phyloP scores from a whole-genome alignment of 1,140 invertebrate species.

The Telenomus remus region DNA sequence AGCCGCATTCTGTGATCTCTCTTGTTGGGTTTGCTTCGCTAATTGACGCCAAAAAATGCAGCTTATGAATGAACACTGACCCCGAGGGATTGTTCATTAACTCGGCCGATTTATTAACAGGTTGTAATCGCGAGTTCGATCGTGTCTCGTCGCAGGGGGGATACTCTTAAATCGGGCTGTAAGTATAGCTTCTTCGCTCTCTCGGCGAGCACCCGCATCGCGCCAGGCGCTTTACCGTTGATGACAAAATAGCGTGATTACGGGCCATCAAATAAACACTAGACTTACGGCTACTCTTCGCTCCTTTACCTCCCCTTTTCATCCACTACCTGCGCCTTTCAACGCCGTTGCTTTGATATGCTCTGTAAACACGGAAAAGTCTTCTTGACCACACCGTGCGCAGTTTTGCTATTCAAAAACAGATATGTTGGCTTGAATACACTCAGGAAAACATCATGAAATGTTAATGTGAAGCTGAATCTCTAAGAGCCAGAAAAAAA shows the following conservation, averaged over 20 bases:
- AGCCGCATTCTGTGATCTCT: too few species aligned
- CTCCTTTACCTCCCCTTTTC: slow-evolving; percentile 55
- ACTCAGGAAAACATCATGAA: too few species aligned
- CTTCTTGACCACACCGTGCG: slow-evolving; percentile 65
- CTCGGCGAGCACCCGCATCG: slow-evolving; percentile 51
- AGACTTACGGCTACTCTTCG: too few species aligned
- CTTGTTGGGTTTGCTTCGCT: too few species aligned
- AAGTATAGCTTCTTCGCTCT: slow-evolving; percentile 38
- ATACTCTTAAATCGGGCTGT: too few species aligned
- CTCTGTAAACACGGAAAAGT: slow-evolving; percentile 58
- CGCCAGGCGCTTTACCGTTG: slow-evolving; percentile 61
- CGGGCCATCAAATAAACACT: slow-evolving; percentile 73
- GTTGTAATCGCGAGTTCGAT: slow-evolving; percentile 29
- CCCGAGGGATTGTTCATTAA: too few species aligned
- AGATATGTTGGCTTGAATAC: too few species aligned
- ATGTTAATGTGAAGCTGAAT: too few species aligned
- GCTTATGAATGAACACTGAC: too few species aligned
- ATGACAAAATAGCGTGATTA: slow-evolving; percentile 75
- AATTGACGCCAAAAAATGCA: too few species aligned
- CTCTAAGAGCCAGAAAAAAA: too few species aligned
- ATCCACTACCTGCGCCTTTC: slow-evolving; percentile 32
- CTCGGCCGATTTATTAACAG: too few species aligned
- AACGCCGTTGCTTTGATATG: slow-evolving; percentile 48
- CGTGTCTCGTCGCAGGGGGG: slow-evolving; percentile 28
- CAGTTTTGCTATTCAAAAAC: not conserved